Conservation (phyloP, 2,797 vertebrate genomes). For the Spheniscus humboldti region DNA sequence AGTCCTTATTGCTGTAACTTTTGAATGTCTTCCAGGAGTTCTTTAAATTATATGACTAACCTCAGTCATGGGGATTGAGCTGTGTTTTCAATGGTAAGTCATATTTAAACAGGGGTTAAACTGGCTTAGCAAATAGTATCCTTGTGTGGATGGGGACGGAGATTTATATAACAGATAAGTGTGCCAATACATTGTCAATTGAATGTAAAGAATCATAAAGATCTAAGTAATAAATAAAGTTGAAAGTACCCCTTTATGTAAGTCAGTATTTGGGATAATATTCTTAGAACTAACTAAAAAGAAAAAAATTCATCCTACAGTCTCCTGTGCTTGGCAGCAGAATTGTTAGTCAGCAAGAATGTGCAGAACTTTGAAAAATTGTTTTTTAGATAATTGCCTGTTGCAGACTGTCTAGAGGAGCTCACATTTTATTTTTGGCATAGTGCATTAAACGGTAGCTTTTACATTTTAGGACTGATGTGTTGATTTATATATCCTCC, state of each 20-base stretch:
- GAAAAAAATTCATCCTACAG: neutral
- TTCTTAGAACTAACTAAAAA: slow-evolving; percentile 42
- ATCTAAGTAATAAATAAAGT: neutral
- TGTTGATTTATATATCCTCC: slow-evolving; percentile 36
- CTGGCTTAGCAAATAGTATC: neutral
- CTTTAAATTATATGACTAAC: neutral
- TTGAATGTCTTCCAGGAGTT: neutral
- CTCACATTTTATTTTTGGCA: slow-evolving; percentile 48
- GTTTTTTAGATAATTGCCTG: slow-evolving; percentile 61
- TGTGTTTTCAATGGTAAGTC: neutral
- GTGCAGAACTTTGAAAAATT: slow-evolving; percentile 54
- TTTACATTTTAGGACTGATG: neutral
- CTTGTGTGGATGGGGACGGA: neutral
- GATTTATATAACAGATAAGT: neutral
- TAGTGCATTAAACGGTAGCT: slow-evolving; percentile 34
- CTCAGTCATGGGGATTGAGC: neutral
- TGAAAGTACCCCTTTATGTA: neutral
- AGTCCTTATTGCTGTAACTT: neutral
- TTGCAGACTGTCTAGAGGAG: slow-evolving; percentile 49
- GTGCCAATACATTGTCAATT: neutral
- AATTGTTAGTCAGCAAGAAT: slow-evolving; percentile 53
- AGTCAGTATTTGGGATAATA: slow-evolving; percentile 13
- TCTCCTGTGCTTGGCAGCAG: slow-evolving; percentile 35
- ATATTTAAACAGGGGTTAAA: neutral
- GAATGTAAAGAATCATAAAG: neutral